Base-by-base conservation (phyloP, 2,797 vertebrate species). In the Pempheris klunzingeri region DNA sequence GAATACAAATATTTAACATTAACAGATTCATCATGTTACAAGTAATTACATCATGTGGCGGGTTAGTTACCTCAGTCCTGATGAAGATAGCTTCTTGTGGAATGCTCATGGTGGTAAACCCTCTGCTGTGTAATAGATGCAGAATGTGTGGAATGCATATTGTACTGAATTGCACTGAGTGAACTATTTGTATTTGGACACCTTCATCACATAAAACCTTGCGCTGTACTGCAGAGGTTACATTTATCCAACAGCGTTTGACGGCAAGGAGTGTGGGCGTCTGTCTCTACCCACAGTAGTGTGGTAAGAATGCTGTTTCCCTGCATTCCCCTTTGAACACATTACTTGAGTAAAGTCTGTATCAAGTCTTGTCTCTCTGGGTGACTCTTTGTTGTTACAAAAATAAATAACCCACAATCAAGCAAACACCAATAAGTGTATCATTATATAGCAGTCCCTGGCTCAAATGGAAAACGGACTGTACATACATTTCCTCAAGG, bases 241-340 rank as follows among this genome's bases (percentile, higher is more conserved):
- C 22, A 1, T 52, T 59, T 65, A 17, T 53, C 39, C 10, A 13
- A 15, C 32, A 44, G 36, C 36, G 17, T 12, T 41, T n/a, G 53
- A 81, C 70, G 63, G 30, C 65, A 15, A 62, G 12, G 39, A 22
- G 26, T 59, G 13, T 44, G 34, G 3, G n/a, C 30, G 30, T 32
- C 30, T 32, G 5, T n/a, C 10, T 53, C n/a, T n/a, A n/a, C n/a
- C n/a, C n/a, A 30, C 52, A 22, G 55, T 2, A 59, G 38, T 10
- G 20, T 41, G 38, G 30, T 36, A 59, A 80, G 83, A 93, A 94
- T 93, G 90, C 64, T 26, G 88, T 55, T 43, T 26, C 18, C 50
- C 92, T 14, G 68, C 92, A 91, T 94, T 94, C 85, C 72, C 54
- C 13, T 30, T 0, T 8, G n/a, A 61, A 41, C 47, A 66, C 43